These are phyloP conservation scores for Leucosticte australis DNA, from an alignment of 2,113 vertebrate species.

Conservation along the genomic window DNA sequence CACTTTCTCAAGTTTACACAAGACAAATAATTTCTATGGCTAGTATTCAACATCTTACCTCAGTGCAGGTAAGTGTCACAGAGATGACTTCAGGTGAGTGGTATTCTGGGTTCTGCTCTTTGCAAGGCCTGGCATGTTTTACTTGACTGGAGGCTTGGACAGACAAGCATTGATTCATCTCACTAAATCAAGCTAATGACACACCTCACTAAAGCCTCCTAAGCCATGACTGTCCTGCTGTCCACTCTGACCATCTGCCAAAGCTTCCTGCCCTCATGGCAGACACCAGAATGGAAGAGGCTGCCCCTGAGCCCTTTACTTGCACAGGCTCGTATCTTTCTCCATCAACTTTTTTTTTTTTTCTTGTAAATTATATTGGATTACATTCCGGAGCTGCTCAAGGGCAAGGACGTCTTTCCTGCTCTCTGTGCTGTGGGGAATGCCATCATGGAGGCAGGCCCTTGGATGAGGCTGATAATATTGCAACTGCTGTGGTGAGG, in stretches of 20 bases:
- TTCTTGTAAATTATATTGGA: not conserved
- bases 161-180: not conserved
- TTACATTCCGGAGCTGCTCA: not conserved
- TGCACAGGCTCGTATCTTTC: not conserved
- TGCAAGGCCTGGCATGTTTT: not conserved
- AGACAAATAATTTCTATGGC: not conserved
- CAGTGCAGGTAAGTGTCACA: not conserved
- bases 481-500: not conserved
- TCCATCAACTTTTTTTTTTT: not conserved
- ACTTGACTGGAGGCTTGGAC: not conserved
- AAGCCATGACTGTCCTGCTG: not conserved
- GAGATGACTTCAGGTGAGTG: not conserved
- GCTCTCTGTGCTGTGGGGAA: not conserved
- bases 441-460: not conserved
- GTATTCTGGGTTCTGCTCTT: not conserved
- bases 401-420: not conserved
- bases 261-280: not conserved
- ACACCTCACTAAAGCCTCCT: accelerated
- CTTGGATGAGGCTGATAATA: not conserved
- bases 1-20: not conserved
- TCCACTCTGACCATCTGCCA: not conserved
- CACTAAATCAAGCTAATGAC: not conserved
- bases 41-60: not conserved
- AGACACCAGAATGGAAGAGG: not conserved
- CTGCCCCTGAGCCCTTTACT: not conserved